Conservation (phyloP, 2,888 invertebrate genomes). For the Meandrusa payeni region DNA sequence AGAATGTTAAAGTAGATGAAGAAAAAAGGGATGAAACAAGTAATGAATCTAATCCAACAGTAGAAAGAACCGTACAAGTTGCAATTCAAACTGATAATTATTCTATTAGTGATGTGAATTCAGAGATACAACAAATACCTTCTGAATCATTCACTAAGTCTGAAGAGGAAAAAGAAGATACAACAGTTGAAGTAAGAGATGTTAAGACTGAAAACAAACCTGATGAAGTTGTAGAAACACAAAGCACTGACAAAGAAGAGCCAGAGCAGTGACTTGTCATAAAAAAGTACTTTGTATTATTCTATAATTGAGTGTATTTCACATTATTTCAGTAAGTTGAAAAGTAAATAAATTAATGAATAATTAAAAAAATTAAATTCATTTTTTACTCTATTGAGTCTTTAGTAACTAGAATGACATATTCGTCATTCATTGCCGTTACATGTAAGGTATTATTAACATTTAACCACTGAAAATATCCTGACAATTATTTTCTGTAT, state of each 20-base stretch:
- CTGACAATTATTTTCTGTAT: no score
- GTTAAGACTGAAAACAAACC: conserved; percentile 24
- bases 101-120: conserved; percentile 67
- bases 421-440: no score
- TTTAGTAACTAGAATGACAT: no score
- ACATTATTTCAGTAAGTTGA: conserved; percentile 4
- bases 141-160: conserved; percentile 29
- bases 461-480: no score
- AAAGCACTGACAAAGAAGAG: conserved; percentile 24
- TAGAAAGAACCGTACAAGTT: conserved; percentile 34
- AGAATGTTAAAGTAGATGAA: conserved; percentile 31
- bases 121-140: conserved; percentile 49
- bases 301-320: conserved; percentile 12
- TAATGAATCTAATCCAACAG: background rate
- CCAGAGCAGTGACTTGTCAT: conserved; percentile 13
- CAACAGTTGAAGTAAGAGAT: conserved; percentile 23
- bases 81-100: conserved; percentile 59
- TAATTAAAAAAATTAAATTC: background rate
- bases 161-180: conserved; percentile 26
- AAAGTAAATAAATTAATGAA: conserved; percentile 1
- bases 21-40: conserved; percentile 9
- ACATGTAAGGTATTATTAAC: no score
- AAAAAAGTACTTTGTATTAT: conserved; percentile 15
- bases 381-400: background rate
- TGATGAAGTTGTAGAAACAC: conserved; percentile 26